Base-by-base conservation (phyloP, 2,888 invertebrate species). In the Microctonus aethiopoides region DNA sequence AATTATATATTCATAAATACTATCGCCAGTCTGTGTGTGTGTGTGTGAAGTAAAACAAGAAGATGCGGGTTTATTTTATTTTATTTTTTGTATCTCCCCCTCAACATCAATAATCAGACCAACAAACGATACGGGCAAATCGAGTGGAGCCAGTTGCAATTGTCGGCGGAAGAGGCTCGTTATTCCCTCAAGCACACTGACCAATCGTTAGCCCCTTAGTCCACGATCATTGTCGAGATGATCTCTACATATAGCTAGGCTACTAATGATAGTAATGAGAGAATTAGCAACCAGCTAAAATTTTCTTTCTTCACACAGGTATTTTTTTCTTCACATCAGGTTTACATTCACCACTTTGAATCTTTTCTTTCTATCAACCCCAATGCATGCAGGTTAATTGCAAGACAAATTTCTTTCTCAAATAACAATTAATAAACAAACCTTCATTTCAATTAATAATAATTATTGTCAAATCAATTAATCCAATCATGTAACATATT, bases 111-210 rank as follows among this genome's bases (percentile, higher is more conserved):
- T 67, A 61, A 72, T 61, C 66, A 63, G 26, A 46, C 34, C 26
- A 62, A 61, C 29, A 70, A n/a, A 29, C 68, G 56, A 54, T 46
- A 68, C 66, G 16, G 62, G 67, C 56, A 39, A 67, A 67, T 70
- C 56, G 70, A 68, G 68, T 63, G 61, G 67, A 71, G 71, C 66
- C 46, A 68, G 57, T 67, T 78, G 77, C 83, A 84, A 84, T 85
- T 83, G 81, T 78, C 81, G 79, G 78, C 85, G 85, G 85, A 85
- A 84, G 83, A 80, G 80, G 76, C 83, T 85, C 79, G 83, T 85
- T 85, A 83, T 79, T 75, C 80, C 78, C 82, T 81, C 80, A 78
- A 75, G 73, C 69, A 75, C 75, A 75, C 68, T 73, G 73, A 74
- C 80, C 79, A 79, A 81, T 80, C 79, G 79, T 81, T 76, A 74